Base-by-base conservation (phyloP, 2,113 vertebrate genomes). In the Corythoichthys haematopterus region DNA sequence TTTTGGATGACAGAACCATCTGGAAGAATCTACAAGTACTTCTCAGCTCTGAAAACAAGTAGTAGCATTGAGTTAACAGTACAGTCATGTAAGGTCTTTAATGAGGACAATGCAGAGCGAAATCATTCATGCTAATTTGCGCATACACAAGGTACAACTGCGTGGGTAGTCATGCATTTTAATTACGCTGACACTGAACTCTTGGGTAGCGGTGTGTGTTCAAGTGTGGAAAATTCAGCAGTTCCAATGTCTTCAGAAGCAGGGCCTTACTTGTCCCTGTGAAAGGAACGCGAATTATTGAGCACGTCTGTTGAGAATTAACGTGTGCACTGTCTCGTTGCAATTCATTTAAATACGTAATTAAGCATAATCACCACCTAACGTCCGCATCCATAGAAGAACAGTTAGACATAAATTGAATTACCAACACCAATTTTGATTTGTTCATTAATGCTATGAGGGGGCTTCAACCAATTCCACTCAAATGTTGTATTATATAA, bases 51-150 rank as follows among this genome's bases (percentile, higher is more conserved):
- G n/a, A 10, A 45, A 11, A 10, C 40, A 45, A 45, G 59, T 62
- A 4, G 38, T 62, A 33, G 43, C 14, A 14, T 16, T 46, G 20
- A 46, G 43, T 62, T 47, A 62, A 62, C 60, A 62, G 6, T 62
- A 33, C 60, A 62, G 20, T 33, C 60, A 46, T 46, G 60, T 62
- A 28, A 46, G 60, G 20, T 46, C 40, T 62, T 45, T 62, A 62
- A 46, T 46, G 43, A 62, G 60, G 60, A 62, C 60, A 62, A 62
- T n/a, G 60, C 60, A 14, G 43, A 62, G 60, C 12, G 5, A 62
- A 62, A 62, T 62, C 60, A 62, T 46, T 62, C 60, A 62, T 62
- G 60, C 45, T 62, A 62, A 62, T 62, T 62, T 62, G 60, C 40
- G 60, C 60, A 46, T 62, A 62, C 60, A 46, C 60, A 62, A 61